Evolutionary conservation across 2,113 vertebrate genomes (phyloP), one percentile per base, ranked within the genome.

Genomic region (Illadopsis cleaveri): DNA sequence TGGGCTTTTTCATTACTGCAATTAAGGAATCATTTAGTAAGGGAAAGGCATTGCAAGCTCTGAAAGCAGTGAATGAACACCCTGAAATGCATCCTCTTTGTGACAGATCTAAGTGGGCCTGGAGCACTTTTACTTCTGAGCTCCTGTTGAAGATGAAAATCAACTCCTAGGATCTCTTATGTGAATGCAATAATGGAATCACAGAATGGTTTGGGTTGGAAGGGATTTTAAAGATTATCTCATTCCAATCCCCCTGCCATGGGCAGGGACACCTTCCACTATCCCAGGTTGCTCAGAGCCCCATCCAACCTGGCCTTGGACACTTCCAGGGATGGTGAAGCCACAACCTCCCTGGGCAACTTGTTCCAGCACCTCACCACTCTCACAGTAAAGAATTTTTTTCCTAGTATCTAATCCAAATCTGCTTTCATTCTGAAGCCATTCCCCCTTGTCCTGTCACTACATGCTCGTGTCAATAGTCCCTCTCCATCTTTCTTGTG

Each of bases 151-250:
- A 44, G 53, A 47, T 48, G 54, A 8, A 85, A 66, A 54, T 42
- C 23, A 56, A 25, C 4, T 5, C 35, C 5, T 33, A 42, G 0
- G 0, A 62, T 45, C n/a, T 27, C 20, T 42, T 33, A 25, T 2
- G 15, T 8, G 27, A 65, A n/a, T 10, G 15, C 8, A 35, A 25
- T 3, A 30, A 51, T 24, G 28, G 27, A 58, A 28, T 28, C 12
- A 28, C 1, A 33, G 37, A 66, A 20, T 23, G 19, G 17, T 13
- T 76, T 40, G 24, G 14, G 21, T 15, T 68, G n/a, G 20, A 82
- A 82, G 24, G 8, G 14, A 40, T 38, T 28, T 40, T 7, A 75
- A 51, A n/a, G 19, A 14, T 28, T 3, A 8, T 18, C 6, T 38
- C 3, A 1, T 68, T 60, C 24, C 33, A 89, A 24, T 2, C 10